Conservation (phyloP, 2,113 vertebrate species). For the Limnothrissa miodon region DNA sequence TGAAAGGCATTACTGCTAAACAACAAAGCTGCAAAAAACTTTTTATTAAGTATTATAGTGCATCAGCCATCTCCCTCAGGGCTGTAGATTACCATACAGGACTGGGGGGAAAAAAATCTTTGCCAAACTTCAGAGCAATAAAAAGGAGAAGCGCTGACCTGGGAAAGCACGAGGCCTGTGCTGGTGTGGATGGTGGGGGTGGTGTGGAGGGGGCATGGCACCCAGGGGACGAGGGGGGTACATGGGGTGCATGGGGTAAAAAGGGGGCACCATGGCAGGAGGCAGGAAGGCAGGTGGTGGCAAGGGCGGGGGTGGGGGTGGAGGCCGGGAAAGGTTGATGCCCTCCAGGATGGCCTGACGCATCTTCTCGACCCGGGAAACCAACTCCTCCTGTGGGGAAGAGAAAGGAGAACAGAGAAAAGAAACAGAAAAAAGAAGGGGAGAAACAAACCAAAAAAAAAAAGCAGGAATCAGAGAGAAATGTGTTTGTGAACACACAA, state of each 20-base stretch:
- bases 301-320: slow-evolving; percentile 79
- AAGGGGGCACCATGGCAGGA: slow-evolving; percentile 79
- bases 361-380: slow-evolving; percentile 89
- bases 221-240: slow-evolving; percentile 81
- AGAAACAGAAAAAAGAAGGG: background rate
- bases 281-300: slow-evolving; percentile 82
- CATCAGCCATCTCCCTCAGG: no score
- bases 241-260: slow-evolving; percentile 82
- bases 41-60: background rate
- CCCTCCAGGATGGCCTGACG: slow-evolving; percentile 89
- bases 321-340: slow-evolving; percentile 81
- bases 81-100: no score
- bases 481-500: no score
- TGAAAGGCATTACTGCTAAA: background rate
- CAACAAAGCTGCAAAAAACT: background rate
- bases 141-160: slow-evolving; percentile 63
- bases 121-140: background rate
- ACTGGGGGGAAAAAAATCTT: no score
- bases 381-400: slow-evolving; percentile 72
- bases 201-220: slow-evolving; percentile 75
- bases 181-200: slow-evolving; percentile 72
- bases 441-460: background rate
- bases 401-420: background rate
- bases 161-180: slow-evolving; percentile 83
- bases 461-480: no score